These are phyloP conservation scores for Myotis lucifugus DNA, from an alignment of 2,113 vertebrate genomes.

Conservation along the genomic window DNA sequence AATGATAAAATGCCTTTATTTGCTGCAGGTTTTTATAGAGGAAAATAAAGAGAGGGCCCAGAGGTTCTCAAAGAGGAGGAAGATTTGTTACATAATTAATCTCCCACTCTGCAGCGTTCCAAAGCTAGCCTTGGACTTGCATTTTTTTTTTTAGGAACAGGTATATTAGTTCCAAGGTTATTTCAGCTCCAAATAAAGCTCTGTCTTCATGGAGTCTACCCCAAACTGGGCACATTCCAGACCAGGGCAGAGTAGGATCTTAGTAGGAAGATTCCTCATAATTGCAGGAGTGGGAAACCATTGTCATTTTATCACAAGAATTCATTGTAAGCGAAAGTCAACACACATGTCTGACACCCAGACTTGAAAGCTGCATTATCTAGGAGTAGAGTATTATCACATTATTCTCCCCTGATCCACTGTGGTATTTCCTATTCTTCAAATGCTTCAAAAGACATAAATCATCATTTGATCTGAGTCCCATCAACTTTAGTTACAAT, in stretches of 20 bases:
- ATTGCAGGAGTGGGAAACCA: accelerated
- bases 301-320: not conserved
- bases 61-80: not conserved
- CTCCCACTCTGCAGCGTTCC: accelerated
- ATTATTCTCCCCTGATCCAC: not conserved
- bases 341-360: accelerated
- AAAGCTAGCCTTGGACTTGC: too few relatives aligned
- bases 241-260: not conserved
- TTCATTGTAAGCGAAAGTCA: not conserved
- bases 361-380: accelerated
- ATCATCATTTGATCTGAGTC: conserved; percentile 23
- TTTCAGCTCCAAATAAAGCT: not conserved
- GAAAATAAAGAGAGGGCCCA: not conserved
- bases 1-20: not conserved
- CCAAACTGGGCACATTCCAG: not conserved
- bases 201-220: not conserved
- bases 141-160: not conserved
- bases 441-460: conserved; percentile 44
- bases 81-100: not conserved
- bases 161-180: not conserved
- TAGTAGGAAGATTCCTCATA: too few relatives aligned
- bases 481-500: conserved; percentile 54
- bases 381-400: accelerated
- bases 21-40: not conserved
- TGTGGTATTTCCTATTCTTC: not conserved